Conservation (phyloP, 2,888 invertebrate species). For the Eristalis intricaria region DNA sequence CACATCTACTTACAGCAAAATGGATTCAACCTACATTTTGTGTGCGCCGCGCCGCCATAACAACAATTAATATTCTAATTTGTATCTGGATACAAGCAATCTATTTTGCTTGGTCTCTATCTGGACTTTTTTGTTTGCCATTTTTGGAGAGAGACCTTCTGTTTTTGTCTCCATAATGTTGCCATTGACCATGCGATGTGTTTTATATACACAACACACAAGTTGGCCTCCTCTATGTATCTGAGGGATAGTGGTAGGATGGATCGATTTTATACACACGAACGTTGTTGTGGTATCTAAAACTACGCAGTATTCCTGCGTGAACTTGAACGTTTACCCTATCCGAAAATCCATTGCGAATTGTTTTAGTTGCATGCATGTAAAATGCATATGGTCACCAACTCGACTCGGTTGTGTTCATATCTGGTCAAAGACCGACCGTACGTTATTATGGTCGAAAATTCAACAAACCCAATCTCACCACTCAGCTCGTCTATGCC, state of each 20-base stretch:
- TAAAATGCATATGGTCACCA: slow-evolving; percentile 14
- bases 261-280: slow-evolving; percentile 58
- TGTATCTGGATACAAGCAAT: slow-evolving; percentile 71
- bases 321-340: slow-evolving; percentile 68
- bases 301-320: slow-evolving; percentile 45
- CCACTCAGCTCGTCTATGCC: background rate
- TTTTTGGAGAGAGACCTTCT: slow-evolving; percentile 26
- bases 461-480: slow-evolving; percentile 18
- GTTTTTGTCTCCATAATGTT: slow-evolving; percentile 68
- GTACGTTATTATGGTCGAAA: slow-evolving; percentile 52
- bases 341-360: slow-evolving; percentile 57
- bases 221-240: slow-evolving; percentile 29
- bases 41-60: slow-evolving; percentile 71
- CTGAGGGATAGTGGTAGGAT: slow-evolving; percentile 34
- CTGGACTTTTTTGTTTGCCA: slow-evolving; percentile 11
- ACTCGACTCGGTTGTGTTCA: slow-evolving; percentile 25
- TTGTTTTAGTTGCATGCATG: slow-evolving; percentile 51
- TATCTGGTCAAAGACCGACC: slow-evolving; percentile 60
- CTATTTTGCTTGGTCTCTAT: slow-evolving; percentile 59
- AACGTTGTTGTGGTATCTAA: slow-evolving; percentile 26
- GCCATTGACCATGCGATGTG: slow-evolving; percentile 71
- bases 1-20: slow-evolving; percentile 58
- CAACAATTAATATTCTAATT: slow-evolving; percentile 73
- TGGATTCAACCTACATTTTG: slow-evolving; percentile 72
- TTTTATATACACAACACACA: slow-evolving; percentile 26